Evolutionary conservation across 1,140 invertebrate species (phyloP), one percentile per base, ranked within the genome.

Genomic region (Berghia stephanieae): DNA sequence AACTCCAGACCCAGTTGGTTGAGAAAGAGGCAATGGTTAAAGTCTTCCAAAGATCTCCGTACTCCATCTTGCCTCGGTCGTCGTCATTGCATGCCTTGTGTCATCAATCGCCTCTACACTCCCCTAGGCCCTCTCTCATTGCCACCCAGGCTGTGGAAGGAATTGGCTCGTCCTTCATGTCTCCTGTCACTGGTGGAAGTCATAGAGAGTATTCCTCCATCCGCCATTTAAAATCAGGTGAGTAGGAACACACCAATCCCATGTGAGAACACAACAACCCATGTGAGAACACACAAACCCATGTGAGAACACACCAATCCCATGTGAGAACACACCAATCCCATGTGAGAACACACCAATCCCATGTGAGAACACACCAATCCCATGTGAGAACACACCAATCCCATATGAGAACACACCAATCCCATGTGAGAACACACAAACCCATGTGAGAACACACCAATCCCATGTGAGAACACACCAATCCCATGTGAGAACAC

Each of bases 21-120:
- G 95, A 96, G 88, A 93, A 93, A 79, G 95, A 97, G 87, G 95
- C 95, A 0, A 96, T 96, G 94, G 96, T 97, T 79, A 93, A 94
- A 80, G 95, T 96, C 3, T 90, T 96, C 24, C 95, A 96, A 85
- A 94, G 83, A 1, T 80, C 81, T 21, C 74, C 83, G 0, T 72
- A 83, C 40, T 77, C 79, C 6, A 55, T 74, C 49, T n/a, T n/a
- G n/a, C 49, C 71, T 13, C 79, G 83, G 36, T 83, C 82, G 44
- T 82, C 81, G 57, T 84, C 83, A 73, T 81, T 84, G 8, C 83
- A 83, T 27, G 84, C 82, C 40, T 69, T 87, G 16, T 84, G 81
- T 70, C 82, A 79, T 38, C n/a, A n/a, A n/a, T 82, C 86, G 31
- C 83, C 85, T 13, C 79, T 83, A 1, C 85, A 85, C 79, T 85